A percentile compares a stretch with the other conserved stretches of the same genome.
These are phyloP conservation scores for Gonioctena quinquepunctata DNA, from an alignment of 1,140 invertebrate genomes.

Conservation along the genomic window DNA sequence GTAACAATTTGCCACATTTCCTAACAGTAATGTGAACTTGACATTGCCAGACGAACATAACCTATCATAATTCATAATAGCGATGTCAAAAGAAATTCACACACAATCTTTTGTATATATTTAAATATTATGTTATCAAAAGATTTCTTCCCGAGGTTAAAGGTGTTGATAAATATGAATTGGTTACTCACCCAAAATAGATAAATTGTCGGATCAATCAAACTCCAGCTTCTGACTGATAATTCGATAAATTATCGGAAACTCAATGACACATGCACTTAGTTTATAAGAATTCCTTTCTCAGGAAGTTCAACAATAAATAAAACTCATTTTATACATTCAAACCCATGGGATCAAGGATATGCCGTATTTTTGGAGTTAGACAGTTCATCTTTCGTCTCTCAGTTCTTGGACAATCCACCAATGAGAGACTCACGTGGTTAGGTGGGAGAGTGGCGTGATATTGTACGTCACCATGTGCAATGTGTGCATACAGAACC, in stretches of 20 bases:
- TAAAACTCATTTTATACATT: neutral
- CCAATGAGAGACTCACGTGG: constrained; percentile 23
- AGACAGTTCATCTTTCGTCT: neutral
- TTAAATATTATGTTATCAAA: too few relatives aligned
- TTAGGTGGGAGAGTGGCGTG: constrained; percentile 35
- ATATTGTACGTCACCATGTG: constrained; percentile 35
- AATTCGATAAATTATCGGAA: neutral
- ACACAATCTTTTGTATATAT: too few relatives aligned
- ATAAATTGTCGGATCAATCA: neutral
- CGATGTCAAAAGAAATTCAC: too few relatives aligned
- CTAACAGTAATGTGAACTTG: neutral
- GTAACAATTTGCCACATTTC: neutral
- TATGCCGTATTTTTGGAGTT: constrained; percentile 2
- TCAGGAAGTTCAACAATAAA: neutral
- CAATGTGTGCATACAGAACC: constrained; percentile 21
- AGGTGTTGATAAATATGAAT: neutral
- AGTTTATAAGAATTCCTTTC: neutral
- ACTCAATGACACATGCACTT: neutral
- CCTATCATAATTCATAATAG: constrained; percentile 4
- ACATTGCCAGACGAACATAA: constrained; percentile 9
- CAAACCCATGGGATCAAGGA: neutral
- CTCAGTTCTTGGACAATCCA: constrained; percentile 25
- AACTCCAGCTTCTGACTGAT: neutral
- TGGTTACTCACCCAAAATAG: neutral
- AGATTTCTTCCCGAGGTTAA: too few relatives aligned